phyloP scores from a whole-genome alignment of 2,797 vertebrate species.

The Rhabdomys pumilio region DNA sequence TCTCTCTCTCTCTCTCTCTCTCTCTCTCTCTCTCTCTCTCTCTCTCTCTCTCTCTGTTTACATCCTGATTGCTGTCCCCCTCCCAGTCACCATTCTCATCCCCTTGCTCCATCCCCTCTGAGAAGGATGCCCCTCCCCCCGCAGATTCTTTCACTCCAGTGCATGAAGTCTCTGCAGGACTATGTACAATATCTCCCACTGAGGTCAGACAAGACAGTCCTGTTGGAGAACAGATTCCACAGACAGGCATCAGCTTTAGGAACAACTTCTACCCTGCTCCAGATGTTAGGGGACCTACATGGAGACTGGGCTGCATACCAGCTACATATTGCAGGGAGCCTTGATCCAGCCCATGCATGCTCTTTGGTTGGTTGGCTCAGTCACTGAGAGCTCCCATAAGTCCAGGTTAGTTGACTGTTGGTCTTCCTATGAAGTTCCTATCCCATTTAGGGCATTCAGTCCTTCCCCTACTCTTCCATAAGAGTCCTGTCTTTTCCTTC shows the following conservation, averaged over 20 bases:
- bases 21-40: too few species aligned
- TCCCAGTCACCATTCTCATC: background rate
- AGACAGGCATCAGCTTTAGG: background rate
- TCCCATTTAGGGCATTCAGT: background rate
- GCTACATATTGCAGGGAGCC: background rate
- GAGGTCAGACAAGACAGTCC: background rate
- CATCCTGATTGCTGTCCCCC: background rate
- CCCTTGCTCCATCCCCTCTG: background rate
- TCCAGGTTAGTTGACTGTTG: background rate
- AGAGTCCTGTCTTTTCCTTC: fast-evolving
- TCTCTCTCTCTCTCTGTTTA: background rate
- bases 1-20: background rate
- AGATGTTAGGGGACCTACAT: background rate
- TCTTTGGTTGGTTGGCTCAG: background rate
- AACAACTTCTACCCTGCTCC: background rate
- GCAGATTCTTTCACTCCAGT: too few species aligned
- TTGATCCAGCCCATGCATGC: background rate
- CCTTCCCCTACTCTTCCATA: background rate
- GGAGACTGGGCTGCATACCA: background rate
- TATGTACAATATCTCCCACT: background rate
- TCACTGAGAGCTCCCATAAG: background rate
- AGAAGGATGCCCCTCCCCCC: background rate
- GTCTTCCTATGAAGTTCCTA: background rate
- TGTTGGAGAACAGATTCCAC: background rate
- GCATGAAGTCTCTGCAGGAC: background rate